Evolutionary conservation across 2,113 vertebrate genomes (phyloP), one percentile per base, ranked within the genome.

Genomic region (Myxocyprinus asiaticus): DNA sequence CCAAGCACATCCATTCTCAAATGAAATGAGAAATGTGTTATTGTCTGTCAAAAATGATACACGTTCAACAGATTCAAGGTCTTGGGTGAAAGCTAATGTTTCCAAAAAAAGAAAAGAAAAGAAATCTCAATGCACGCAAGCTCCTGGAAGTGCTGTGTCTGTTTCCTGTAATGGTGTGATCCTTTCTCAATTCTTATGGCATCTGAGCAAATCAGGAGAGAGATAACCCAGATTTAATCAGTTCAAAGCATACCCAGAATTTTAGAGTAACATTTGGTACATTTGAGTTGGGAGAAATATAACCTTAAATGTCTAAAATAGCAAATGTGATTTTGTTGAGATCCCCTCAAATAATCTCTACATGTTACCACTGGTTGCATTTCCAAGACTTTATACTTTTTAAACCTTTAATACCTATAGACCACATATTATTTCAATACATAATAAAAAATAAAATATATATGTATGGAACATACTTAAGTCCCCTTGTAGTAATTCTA

Each of bases 1-100:
- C 84, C 81, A 85, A 81, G 81, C 81, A 81, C 67, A 77, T 83
- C 78, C 71, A 75, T 76, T 81, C 72, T 81, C 67, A 81, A 85
- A 83, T 76, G 71, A 85, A 56, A 70, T 81, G 79, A 79, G 62
- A 85, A 85, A 83, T 79, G 69, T 81, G 79, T 85, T 85, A 77
- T 85, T 83, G 79, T 85, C 84, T 81, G 79, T 81, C 79, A 76
- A 62, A 79, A 81, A 79, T 67, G 48, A 81, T 85, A 81, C 74
- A 69, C 58, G 44, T 79, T 83, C 76, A 79, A 85, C 71, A 76
- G 78, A 83, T 85, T 82, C 77, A 63, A 83, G 84, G 81, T 83
- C 83, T 78, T 62, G 43, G 83, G 50, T 82, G 65, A 77, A 74
- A 74, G 73, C 48, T 45, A 64, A 76, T 55, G 9, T 61, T 76